Evolutionary conservation across 2,113 vertebrate species (phyloP), one percentile per base, ranked within the genome.

Genomic region (Lichenostomus cassidix): DNA sequence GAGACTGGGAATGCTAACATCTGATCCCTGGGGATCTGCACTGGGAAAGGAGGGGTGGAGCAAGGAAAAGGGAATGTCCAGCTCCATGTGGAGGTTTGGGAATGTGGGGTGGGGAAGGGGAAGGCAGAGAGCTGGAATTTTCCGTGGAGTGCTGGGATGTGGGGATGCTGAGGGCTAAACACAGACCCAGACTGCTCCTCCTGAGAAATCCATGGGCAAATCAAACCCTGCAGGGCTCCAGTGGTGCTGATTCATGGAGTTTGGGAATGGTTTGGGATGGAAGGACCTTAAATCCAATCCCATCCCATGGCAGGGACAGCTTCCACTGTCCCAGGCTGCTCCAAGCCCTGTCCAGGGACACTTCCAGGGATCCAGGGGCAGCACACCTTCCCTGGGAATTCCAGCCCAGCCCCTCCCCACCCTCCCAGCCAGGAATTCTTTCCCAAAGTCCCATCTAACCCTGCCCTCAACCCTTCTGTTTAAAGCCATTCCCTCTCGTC

Each of bases 121-220:
- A 14, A 70, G 52, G 64, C 8, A 1, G 35, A 58, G 31, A 2
- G 29, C 4, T 60, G 21, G 50, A 1, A 12, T 60, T 53, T 44
- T 33, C 27, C 49, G 11, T 9, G 27, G 39, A 29, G 4, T 41
- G 52, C 70, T 56, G 73, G 71, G 81, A 35, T 2, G 15, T 9
- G 58, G 37, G 12, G 59, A 39, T 64, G 65, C 78, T 78, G 56
- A 50, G 39, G 21, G 35, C 56, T 73, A 63, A 74, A 71, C n/a
- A 63, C 5, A 49, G 39, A 56, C 25, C 24, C 7, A 1, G 18
- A 8, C 3, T n/a, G 83, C 62, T 88, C 56, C 75, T 81, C n/a
- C 44, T 37, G 41, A 19, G 70, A n/a, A 28, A 58, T n/a, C 11
- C 25, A 1, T 3, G 47, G 56, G 2, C 0, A 2, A 8, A 16